A percentile compares a stretch with the other conserved stretches of the same genome.
phyloP scores from a whole-genome alignment of 2,797 vertebrate species.

The Erpetoichthys calabaricus region DNA sequence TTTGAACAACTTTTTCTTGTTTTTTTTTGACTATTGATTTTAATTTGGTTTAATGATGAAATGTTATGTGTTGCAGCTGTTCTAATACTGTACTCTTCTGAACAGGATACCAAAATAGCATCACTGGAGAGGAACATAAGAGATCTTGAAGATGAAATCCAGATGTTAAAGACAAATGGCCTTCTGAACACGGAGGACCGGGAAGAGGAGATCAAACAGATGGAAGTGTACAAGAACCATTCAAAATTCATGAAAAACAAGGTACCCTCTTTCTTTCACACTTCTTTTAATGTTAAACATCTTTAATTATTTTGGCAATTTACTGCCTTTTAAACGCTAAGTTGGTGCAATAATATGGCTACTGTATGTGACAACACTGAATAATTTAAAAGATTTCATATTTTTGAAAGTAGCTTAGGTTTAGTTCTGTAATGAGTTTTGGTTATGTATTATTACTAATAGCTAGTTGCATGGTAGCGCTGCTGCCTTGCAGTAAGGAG shows the following conservation, averaged over 20 bases:
- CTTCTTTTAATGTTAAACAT: not conserved
- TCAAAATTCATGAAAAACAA: conserved; percentile 97
- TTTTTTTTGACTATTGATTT: too few relatives aligned
- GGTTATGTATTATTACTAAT: too few relatives aligned
- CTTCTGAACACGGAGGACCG: conserved; percentile 81
- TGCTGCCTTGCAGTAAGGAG: too few relatives aligned
- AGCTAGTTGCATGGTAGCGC: too few relatives aligned
- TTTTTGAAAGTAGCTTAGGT: too few relatives aligned
- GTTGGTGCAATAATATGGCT: too few relatives aligned
- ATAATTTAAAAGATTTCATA: too few relatives aligned
- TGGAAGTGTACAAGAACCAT: conserved; percentile 97
- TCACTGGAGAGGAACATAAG: conserved; percentile 89
- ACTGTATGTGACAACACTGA: too few relatives aligned
- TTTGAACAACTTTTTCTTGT: too few relatives aligned
- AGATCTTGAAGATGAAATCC: conserved; percentile 94
- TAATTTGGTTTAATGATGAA: conserved; percentile 2
- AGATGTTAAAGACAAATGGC: conserved; percentile 90
- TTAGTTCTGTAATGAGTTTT: too few relatives aligned
- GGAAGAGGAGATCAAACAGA: conserved; percentile 94
- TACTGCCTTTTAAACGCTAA: not conserved
- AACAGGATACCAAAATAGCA: conserved; percentile 90
- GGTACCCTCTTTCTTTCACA: conserved; percentile 52
- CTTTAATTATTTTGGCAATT: not conserved
- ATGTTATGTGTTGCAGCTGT: not conserved
- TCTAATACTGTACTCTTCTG: too few relatives aligned